Evolutionary conservation across 2,888 invertebrate genomes (phyloP), one percentile per base, ranked within the genome.

Genomic region (Trissoscelio sp.): DNA sequence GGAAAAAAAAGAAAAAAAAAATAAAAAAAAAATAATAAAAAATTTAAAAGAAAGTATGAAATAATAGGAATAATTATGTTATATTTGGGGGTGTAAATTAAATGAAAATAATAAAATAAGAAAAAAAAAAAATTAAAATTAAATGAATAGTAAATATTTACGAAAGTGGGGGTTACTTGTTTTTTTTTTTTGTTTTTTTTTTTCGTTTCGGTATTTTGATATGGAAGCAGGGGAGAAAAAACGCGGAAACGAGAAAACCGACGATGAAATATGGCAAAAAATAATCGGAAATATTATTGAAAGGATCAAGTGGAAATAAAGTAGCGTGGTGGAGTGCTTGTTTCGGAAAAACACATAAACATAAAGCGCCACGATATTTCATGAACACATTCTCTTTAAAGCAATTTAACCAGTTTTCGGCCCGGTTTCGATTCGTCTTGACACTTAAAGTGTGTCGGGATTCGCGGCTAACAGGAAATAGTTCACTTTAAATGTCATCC

Each of bases 391-490:
- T 58, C n/a, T n/a, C 39, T 39, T 58, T 20, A 58, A 39, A 12
- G 39, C 6, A 58, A 12, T 39, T 39, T 34, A 57, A 16, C n/a
- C 16, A 37, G 51, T 53, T 53, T 53, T 53, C 16, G 4, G 31
- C n/a, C 57, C 57, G 39, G 1, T 4, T 58, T 58, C 22, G 39
- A 58, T 39, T 39, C 57, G 12, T 39, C 39, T 22, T 58, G 39
- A 22, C 12, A n/a, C 39, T 18, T 55, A 55, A 37, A 55, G 53
- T 24, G 12, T n/a, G 31, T 3, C 4, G 16, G 14, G 14, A 12
- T 31, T 31, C 31, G 11, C 7, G 2, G 24, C 53, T 37, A 20
- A n/a, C 31, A 37, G 20, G 16, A 39, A 39, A 7, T 57, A 60
- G 28, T 16, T 42, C 24, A 4, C 60, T 42, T 24, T 42, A 44